phyloP scores from a whole-genome alignment of 1,140 invertebrate genomes.

The Lepidostoma basale region DNA sequence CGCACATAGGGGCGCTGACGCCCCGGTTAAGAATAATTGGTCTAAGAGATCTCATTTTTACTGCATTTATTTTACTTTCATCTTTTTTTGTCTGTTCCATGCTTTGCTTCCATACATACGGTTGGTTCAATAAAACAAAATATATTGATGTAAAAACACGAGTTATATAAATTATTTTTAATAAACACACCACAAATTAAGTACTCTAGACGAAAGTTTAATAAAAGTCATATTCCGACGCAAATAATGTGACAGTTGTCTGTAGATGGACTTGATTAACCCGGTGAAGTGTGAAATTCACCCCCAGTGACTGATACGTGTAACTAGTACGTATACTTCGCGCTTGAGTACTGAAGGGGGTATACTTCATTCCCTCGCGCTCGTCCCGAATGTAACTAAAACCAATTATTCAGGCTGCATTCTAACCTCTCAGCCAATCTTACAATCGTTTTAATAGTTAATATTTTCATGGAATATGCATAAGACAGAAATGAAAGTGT shows the following conservation, averaged over 20 bases:
- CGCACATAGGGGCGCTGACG: no score
- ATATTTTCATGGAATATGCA: neutral
- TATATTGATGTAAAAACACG: neutral
- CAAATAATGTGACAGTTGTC: neutral
- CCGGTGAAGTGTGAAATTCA: neutral
- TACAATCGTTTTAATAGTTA: neutral
- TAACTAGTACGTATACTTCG: neutral
- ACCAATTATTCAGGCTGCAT: neutral
- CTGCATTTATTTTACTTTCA: no score
- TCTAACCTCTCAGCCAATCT: neutral
- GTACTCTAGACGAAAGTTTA: neutral
- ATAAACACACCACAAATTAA: neutral
- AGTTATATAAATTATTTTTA: neutral
- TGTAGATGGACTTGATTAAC: neutral
- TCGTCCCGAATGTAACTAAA: neutral
- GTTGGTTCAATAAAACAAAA: no score
- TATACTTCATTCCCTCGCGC: neutral
- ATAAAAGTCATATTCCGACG: neutral
- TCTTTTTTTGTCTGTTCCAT: no score
- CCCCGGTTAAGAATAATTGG: no score
- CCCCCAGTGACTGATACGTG: constrained; percentile 1
- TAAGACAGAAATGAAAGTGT: neutral
- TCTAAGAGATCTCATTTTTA: no score
- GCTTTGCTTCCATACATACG: no score
- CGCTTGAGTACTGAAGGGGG: neutral